phyloP scores from a whole-genome alignment of 1,140 invertebrate genomes.

The Lordiphosa collinella region DNA sequence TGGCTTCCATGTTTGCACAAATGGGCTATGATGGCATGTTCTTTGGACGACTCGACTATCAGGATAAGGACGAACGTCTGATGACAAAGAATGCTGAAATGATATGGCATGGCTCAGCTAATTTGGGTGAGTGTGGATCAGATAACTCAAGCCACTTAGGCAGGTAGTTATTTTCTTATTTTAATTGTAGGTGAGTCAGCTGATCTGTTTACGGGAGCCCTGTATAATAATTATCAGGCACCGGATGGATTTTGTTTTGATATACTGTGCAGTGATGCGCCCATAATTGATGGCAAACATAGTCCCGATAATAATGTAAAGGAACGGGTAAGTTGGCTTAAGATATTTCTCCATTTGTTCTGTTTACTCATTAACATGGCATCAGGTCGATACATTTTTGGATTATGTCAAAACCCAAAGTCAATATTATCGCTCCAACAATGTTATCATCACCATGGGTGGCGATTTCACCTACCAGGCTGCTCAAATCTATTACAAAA shows the following conservation, averaged over 20 bases:
- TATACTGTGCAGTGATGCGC: slow-evolving; percentile 89
- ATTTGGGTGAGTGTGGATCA: slow-evolving; percentile 35
- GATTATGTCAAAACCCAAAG: slow-evolving; percentile 82
- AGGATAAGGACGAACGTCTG: slow-evolving; percentile 87
- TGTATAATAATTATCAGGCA: slow-evolving; percentile 90
- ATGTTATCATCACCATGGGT: slow-evolving; percentile 95
- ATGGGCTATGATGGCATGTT: slow-evolving; percentile 94
- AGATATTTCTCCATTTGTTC: slow-evolving; percentile 27
- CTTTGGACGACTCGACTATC: slow-evolving; percentile 92
- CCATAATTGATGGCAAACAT: slow-evolving; percentile 87
- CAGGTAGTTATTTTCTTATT: not conserved
- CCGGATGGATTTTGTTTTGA: slow-evolving; percentile 95
- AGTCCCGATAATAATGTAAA: slow-evolving; percentile 88
- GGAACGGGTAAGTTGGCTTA: slow-evolving; percentile 81
- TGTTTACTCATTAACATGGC: slow-evolving; percentile 13
- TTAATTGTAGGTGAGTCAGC: slow-evolving; percentile 53
- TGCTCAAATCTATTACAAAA: slow-evolving; percentile 91
- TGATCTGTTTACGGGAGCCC: slow-evolving; percentile 86
- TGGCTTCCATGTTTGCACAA: slow-evolving; percentile 90
- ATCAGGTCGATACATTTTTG: slow-evolving; percentile 83
- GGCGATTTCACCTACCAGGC: slow-evolving; percentile 95
- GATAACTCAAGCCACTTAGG: not conserved
- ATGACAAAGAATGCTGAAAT: slow-evolving; percentile 82
- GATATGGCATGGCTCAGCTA: slow-evolving; percentile 60
- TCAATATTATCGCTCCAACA: slow-evolving; percentile 84